These are phyloP conservation scores for Octonoba sinensis DNA, from an alignment of 2,888 invertebrate species.

Conservation along the genomic window DNA sequence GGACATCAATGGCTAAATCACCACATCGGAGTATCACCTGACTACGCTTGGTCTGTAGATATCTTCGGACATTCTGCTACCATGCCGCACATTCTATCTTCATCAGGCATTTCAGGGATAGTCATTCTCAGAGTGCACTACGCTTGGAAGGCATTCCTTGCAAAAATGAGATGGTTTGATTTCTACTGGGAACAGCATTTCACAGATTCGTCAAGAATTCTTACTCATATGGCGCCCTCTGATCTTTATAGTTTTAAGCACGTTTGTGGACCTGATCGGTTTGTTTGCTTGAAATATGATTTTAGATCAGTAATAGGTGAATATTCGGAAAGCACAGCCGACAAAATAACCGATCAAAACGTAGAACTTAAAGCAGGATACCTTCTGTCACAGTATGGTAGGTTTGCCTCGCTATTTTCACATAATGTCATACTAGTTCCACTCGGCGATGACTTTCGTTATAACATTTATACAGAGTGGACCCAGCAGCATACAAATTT, in stretches of 20 bases:
- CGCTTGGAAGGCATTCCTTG: constrained; percentile 90
- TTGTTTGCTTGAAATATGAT: constrained; percentile 74
- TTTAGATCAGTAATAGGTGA: constrained; percentile 76
- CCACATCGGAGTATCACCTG: constrained; percentile 81
- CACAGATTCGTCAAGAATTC: constrained; percentile 76
- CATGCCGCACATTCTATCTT: constrained; percentile 88
- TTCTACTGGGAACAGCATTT: constrained; percentile 91
- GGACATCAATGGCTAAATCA: constrained; percentile 91
- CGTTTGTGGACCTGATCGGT: constrained; percentile 94
- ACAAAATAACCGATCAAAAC: constrained; percentile 86
- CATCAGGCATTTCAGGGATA: constrained; percentile 85
- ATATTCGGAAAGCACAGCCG: constrained; percentile 87
- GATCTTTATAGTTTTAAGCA: constrained; percentile 96
- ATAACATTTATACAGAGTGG: constrained; percentile 89
- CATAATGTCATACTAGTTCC: constrained; percentile 95
- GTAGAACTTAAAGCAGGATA: constrained; percentile 87
- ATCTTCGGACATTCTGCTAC: constrained; percentile 97
- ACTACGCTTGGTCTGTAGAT: constrained; percentile 94
- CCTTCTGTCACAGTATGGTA: constrained; percentile 87
- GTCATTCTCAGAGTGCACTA: constrained; percentile 95
- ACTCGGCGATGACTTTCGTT: constrained; percentile 96
- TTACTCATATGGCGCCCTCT: constrained; percentile 95
- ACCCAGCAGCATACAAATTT: constrained; percentile 95
- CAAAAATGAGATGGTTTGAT: constrained; percentile 84
- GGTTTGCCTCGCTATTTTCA: constrained; percentile 88